phyloP scores from a whole-genome alignment of 2,888 invertebrate genomes.

The Azorinus chamasolen region DNA sequence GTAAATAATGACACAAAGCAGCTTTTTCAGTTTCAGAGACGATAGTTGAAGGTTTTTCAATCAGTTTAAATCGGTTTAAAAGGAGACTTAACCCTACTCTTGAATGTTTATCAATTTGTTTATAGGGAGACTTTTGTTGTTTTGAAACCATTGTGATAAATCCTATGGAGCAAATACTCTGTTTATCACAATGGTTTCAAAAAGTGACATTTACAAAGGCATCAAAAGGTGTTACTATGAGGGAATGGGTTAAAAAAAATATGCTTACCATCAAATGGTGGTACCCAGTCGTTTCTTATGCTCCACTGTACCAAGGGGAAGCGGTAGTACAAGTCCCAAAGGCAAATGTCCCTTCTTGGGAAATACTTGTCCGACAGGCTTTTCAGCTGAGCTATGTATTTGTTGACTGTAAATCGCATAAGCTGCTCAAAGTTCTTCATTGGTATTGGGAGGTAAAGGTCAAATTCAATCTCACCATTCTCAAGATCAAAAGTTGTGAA shows the following conservation, averaged over 20 bases:
- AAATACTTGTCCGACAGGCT: conserved; percentile 61
- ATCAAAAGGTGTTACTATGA: no score
- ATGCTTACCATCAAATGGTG: conserved; percentile 93
- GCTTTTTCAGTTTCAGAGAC: no score
- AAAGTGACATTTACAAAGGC: no score
- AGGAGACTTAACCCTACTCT: no score
- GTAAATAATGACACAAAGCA: no score
- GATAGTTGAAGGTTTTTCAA: no score
- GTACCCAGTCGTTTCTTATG: conserved; percentile 93
- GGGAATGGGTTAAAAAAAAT: not conserved
- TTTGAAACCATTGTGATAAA: no score
- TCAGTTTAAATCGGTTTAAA: no score
- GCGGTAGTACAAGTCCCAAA: conserved; percentile 93
- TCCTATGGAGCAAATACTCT: no score
- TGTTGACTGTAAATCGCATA: conserved; percentile 65
- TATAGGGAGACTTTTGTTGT: no score
- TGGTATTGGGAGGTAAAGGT: conserved; percentile 77
- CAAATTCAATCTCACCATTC: conserved; percentile 81
- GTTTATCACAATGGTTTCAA: no score
- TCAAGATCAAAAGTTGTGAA: conserved; percentile 81
- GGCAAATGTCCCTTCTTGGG: conserved; percentile 85
- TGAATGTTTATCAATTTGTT: no score
- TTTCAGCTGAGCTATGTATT: conserved; percentile 59
- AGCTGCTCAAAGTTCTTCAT: conserved; percentile 73
- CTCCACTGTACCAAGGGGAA: conserved; percentile 90